phyloP scores from a whole-genome alignment of 2,797 vertebrate genomes.

The Cheirogaleus major region DNA sequence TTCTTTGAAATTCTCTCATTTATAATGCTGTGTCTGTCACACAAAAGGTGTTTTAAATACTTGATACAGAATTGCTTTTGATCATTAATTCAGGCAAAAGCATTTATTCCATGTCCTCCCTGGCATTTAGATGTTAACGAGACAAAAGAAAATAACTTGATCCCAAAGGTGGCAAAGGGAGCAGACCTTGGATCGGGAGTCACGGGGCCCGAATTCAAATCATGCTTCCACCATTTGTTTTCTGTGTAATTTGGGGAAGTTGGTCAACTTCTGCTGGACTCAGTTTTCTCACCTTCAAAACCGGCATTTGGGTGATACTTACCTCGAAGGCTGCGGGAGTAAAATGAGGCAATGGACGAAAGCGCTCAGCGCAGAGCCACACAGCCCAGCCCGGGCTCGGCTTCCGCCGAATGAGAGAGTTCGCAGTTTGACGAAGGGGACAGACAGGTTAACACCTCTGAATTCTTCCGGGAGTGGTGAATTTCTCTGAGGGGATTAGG shows the following conservation, averaged over 20 bases:
- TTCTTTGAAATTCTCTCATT: not conserved
- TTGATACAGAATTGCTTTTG: not conserved
- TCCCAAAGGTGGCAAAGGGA: too few species aligned
- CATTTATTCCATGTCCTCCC: accelerated
- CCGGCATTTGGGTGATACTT: not conserved
- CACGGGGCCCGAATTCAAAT: accelerated
- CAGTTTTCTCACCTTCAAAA: not conserved
- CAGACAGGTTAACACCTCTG: not conserved
- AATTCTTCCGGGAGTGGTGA: accelerated
- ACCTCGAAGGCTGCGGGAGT: not conserved
- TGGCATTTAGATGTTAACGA: not conserved
- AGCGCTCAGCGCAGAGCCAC: accelerated
- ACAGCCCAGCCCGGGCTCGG: accelerated
- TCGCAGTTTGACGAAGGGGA: accelerated
- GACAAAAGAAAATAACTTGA: not conserved
- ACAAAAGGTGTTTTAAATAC: not conserved
- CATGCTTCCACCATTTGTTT: not conserved
- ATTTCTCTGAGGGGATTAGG: not conserved
- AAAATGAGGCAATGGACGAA: accelerated
- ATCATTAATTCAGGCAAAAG: not conserved
- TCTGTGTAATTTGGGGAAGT: accelerated
- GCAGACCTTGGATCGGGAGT: accelerated
- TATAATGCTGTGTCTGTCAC: not conserved
- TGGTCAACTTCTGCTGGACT: accelerated
- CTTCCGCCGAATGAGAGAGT: accelerated